A percentile compares a stretch with the other conserved stretches of the same genome.
Conservation (phyloP, 2,888 invertebrate genomes). For the Polyommatus iphigenia region DNA sequence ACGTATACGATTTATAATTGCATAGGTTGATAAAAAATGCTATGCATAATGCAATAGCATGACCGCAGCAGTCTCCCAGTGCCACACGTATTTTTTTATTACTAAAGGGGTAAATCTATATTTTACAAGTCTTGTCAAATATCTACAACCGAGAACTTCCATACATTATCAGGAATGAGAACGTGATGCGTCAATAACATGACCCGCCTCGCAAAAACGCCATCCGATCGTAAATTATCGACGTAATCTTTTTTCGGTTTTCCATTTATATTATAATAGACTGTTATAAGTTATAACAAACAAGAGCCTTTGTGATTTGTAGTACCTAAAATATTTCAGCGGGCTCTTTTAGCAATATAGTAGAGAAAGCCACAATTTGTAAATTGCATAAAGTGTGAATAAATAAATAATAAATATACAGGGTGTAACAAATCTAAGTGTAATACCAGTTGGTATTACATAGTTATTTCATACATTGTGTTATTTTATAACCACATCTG, state of each 20-base stretch:
- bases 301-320: background rate
- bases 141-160: background rate
- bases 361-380: too few species aligned
- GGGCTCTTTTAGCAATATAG: background rate
- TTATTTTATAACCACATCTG: too few species aligned
- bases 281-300: background rate
- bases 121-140: background rate
- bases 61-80: too few species aligned
- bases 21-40: too few species aligned
- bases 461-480: too few species aligned
- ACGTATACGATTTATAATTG: too few species aligned
- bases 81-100: too few species aligned
- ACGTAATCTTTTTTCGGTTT: background rate
- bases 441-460: too few species aligned
- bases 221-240: constrained; percentile 10
- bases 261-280: constrained; percentile 11
- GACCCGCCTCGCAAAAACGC: constrained; percentile 6
- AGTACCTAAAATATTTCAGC: background rate
- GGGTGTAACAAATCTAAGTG: too few species aligned
- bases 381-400: too few species aligned
- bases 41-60: too few species aligned
- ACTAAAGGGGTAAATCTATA: background rate
- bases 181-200: constrained; percentile 20
- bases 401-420: too few species aligned
- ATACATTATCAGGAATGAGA: constrained; percentile 3